Evolutionary conservation across 2,888 invertebrate genomes (phyloP).

Genomic region (Ormyrus rosae): DNA sequence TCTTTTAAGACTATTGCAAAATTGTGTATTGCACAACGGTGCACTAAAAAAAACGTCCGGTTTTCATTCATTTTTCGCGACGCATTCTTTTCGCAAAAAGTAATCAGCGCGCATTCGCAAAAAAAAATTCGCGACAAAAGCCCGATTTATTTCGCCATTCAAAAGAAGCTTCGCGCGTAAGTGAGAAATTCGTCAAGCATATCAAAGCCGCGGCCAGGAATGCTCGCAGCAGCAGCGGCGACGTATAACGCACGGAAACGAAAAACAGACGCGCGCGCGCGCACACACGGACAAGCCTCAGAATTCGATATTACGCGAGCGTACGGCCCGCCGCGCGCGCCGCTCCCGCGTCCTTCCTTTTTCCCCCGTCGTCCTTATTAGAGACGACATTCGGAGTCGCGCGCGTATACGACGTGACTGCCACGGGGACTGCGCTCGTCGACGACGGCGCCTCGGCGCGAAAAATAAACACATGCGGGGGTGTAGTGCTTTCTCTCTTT

Average conservation of each 20-base stretch:
- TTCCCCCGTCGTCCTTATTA: slow-evolving; percentile 27
- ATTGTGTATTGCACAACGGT: too few relatives aligned
- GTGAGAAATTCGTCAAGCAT: too few relatives aligned
- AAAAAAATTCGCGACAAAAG: too few relatives aligned
- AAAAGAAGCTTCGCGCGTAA: too few relatives aligned
- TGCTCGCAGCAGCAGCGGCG: neutral
- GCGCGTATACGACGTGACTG: slow-evolving; percentile 31
- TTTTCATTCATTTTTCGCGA: too few relatives aligned
- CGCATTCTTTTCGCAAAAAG: too few relatives aligned
- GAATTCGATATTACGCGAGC: slow-evolving; percentile 42
- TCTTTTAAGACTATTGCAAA: too few relatives aligned
- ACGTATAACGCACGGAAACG: neutral
- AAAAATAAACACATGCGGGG: slow-evolving; percentile 43
- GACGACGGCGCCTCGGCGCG: neutral
- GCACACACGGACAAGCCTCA: neutral
- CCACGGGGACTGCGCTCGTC: neutral
- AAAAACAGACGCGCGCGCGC: neutral
- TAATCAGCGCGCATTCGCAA: too few relatives aligned
- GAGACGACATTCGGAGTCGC: slow-evolving; percentile 31
- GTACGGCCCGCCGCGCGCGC: neutral
- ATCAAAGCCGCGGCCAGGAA: neutral
- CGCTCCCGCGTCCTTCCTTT: neutral
- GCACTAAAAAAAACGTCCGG: too few relatives aligned
- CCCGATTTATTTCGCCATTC: too few relatives aligned
- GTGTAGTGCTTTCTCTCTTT: slow-evolving; percentile 4